phyloP scores from a whole-genome alignment of 2,113 vertebrate species.

The Turdus rufiventris region DNA sequence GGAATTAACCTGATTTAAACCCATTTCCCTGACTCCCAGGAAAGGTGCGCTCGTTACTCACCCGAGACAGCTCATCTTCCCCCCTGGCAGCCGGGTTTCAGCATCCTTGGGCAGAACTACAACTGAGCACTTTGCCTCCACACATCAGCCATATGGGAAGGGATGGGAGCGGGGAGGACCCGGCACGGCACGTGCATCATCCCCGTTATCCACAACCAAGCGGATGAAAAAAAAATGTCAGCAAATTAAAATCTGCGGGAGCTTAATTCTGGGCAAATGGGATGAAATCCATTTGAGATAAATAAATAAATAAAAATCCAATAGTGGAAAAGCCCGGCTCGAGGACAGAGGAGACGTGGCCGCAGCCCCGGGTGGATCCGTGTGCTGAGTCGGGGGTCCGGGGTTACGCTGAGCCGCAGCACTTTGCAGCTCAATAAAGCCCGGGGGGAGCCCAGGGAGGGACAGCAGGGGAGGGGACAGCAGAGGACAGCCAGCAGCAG shows the following conservation, averaged over 20 bases:
- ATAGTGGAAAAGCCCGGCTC: neutral
- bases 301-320: neutral
- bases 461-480: neutral
- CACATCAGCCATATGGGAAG: conserved; percentile 15
- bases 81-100: conserved; percentile 36
- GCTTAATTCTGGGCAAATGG: conserved; percentile 66
- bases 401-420: neutral
- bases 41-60: conserved; percentile 68
- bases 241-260: conserved; percentile 48
- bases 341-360: neutral
- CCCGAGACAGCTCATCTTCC: conserved; percentile 85
- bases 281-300: conserved; percentile 46
- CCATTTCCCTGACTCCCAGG: neutral
- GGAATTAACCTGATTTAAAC: neutral
- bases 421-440: neutral
- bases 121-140: neutral
- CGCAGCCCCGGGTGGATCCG: neutral
- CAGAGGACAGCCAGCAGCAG: neutral
- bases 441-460: neutral
- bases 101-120: conserved; percentile 34
- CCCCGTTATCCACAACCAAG: conserved; percentile 65
- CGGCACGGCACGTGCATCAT: conserved; percentile 29
- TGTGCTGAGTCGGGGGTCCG: neutral
- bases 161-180: conserved; percentile 14
- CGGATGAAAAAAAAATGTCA: conserved; percentile 67